phyloP scores from a whole-genome alignment of 2,888 invertebrate species.

The Miltochrista miniata region DNA sequence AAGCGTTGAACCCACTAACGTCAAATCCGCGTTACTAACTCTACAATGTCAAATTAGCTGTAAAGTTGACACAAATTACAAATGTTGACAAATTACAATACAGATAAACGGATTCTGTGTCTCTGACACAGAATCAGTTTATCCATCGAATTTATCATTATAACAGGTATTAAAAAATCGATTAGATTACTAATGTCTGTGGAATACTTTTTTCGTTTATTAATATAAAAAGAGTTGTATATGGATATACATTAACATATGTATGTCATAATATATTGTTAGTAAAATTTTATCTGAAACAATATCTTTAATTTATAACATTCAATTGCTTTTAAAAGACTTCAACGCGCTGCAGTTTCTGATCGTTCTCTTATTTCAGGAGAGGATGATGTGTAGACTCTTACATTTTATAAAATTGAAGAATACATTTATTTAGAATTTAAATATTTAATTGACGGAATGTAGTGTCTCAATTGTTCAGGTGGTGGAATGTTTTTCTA shows the following conservation, averaged over 20 bases:
- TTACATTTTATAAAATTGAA: not conserved
- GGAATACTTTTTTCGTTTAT: no score
- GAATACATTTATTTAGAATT: not conserved
- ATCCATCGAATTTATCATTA: no score
- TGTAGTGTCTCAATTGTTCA: no score
- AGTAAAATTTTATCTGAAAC: not conserved
- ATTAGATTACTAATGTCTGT: no score
- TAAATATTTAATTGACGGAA: not conserved
- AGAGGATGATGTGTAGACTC: not conserved
- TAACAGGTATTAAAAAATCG: no score
- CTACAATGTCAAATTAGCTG: not conserved
- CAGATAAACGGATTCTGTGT: no score
- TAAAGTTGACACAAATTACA: not conserved
- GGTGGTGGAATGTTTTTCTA: no score
- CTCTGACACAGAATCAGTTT: no score
- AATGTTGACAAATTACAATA: no score
- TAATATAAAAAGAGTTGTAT: not conserved
- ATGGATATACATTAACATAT: not conserved
- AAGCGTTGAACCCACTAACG: slow-evolving; percentile 4
- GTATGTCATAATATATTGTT: not conserved
- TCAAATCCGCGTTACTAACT: not conserved
- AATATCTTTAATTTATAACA: slow-evolving; percentile 3
- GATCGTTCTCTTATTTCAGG: not conserved
- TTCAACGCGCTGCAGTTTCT: slow-evolving; percentile 64
- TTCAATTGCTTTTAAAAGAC: slow-evolving; percentile 67